A percentile compares a stretch with the other conserved stretches of the same genome.
These are phyloP conservation scores for Apeira syringaria DNA, from an alignment of 2,888 invertebrate genomes.

Conservation along the genomic window DNA sequence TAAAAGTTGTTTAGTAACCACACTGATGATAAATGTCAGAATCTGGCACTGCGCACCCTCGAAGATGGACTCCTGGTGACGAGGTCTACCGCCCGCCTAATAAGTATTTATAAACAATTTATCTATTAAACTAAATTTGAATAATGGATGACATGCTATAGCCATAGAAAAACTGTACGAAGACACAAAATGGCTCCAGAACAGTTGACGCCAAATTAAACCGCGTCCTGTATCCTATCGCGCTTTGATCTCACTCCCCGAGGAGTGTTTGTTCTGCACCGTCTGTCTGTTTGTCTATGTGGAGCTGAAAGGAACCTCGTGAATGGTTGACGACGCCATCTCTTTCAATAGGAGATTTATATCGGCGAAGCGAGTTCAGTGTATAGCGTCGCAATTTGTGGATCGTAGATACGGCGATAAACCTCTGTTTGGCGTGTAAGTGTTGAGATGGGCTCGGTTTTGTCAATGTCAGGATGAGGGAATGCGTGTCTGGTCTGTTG, in stretches of 20 bases:
- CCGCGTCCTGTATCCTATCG: conserved; percentile 72
- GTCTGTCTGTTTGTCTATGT: conserved; percentile 70
- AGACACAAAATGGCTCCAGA: conserved; percentile 72
- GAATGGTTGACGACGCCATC: conserved; percentile 59
- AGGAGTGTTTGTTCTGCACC: conserved; percentile 67
- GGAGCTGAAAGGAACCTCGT: conserved; percentile 63
- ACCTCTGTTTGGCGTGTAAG: conserved; percentile 30
- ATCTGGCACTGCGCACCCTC: no score
- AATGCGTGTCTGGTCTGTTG: neutral
- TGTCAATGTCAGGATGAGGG: neutral
- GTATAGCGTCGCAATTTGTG: conserved; percentile 79
- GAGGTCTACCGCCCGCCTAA: no score
- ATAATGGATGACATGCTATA: no score
- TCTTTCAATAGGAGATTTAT: conserved; percentile 77
- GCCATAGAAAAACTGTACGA: conserved; percentile 20
- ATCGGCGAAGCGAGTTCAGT: conserved; percentile 61
- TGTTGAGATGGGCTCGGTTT: conserved; percentile 16
- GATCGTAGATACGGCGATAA: conserved; percentile 73
- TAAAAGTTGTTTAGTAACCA: no score
- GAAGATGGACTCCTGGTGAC: no score
- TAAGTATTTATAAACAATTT: no score
- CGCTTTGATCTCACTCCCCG: conserved; percentile 73
- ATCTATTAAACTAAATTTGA: no score
- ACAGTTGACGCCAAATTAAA: conserved; percentile 80
- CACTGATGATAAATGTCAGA: no score